phyloP scores from a whole-genome alignment of 2,797 vertebrate genomes.

The Manis pentadactyla region DNA sequence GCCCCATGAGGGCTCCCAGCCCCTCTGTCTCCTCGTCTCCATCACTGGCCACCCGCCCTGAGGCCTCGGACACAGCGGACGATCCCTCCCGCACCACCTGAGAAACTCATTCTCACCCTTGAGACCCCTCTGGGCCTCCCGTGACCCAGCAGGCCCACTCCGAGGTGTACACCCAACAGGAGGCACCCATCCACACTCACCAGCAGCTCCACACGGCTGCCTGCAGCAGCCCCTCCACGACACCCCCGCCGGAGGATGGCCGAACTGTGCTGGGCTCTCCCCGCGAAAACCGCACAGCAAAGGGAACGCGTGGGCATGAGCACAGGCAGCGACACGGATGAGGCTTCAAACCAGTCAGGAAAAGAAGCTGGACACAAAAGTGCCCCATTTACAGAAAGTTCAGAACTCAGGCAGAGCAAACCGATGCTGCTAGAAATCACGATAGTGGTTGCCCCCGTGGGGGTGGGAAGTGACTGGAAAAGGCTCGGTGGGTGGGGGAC shows the following conservation, averaged over 20 bases:
- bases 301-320: not conserved
- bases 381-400: not conserved
- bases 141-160: not conserved
- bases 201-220: accelerated
- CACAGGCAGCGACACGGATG: no score
- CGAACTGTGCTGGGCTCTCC: no score
- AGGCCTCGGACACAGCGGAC: not conserved
- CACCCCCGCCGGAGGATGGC: not conserved
- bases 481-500: not conserved
- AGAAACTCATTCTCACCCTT: not conserved
- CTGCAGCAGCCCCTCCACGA: accelerated
- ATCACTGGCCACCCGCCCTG: not conserved
- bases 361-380: not conserved
- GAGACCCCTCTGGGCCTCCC: not conserved
- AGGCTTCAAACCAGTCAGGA: not conserved
- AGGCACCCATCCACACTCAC: not conserved
- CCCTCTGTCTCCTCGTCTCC: not conserved
- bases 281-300: accelerated
- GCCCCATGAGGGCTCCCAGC: not conserved
- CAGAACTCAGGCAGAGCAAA: not conserved
- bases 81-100: not conserved
- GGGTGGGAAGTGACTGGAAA: not conserved
- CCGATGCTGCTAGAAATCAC: not conserved
- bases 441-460: accelerated
- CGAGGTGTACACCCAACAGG: not conserved